A percentile compares a stretch with the other conserved stretches of the same genome.
These are phyloP conservation scores for Sesia bembeciformis DNA, from an alignment of 2,888 invertebrate genomes.

Conservation along the genomic window DNA sequence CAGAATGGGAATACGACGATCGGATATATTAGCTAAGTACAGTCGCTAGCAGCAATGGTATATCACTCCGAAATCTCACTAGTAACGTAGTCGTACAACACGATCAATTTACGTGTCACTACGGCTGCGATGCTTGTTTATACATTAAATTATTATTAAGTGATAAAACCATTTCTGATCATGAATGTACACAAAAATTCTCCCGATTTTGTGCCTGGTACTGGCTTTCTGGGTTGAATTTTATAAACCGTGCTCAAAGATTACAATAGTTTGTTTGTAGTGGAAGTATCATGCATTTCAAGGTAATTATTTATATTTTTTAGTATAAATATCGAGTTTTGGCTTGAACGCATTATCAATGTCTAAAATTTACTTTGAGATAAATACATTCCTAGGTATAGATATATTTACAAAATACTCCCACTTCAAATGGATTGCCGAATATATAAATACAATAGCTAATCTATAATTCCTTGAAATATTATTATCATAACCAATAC, in stretches of 20 bases:
- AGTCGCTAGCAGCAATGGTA: slow-evolving; percentile 18
- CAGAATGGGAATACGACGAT: slow-evolving; percentile 36
- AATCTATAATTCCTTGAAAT: slow-evolving; percentile 10
- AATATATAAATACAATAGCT: background rate
- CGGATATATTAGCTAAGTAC: slow-evolving; percentile 26
- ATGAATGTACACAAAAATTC: slow-evolving; percentile 21
- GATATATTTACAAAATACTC: slow-evolving; percentile 12
- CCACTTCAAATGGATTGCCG: slow-evolving; percentile 6
- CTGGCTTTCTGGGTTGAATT: slow-evolving; percentile 2
- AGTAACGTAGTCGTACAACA: too few species aligned
- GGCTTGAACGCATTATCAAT: background rate
- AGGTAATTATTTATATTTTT: background rate
- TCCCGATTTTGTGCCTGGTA: slow-evolving; percentile 35
- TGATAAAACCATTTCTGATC: slow-evolving; percentile 12
- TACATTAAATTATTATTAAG: too few species aligned
- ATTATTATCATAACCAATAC: background rate
- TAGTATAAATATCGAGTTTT: background rate
- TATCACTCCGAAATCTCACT: slow-evolving; percentile 6
- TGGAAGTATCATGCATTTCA: slow-evolving; percentile 6
- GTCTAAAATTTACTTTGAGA: slow-evolving; percentile 20
- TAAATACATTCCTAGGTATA: slow-evolving; percentile 1
- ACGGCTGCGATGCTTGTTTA: too few species aligned
- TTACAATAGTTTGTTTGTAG: background rate
- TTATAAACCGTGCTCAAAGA: background rate
- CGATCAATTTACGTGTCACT: too few species aligned